Conservation (phyloP, 2,888 invertebrate species). For the Sturmia bella region DNA sequence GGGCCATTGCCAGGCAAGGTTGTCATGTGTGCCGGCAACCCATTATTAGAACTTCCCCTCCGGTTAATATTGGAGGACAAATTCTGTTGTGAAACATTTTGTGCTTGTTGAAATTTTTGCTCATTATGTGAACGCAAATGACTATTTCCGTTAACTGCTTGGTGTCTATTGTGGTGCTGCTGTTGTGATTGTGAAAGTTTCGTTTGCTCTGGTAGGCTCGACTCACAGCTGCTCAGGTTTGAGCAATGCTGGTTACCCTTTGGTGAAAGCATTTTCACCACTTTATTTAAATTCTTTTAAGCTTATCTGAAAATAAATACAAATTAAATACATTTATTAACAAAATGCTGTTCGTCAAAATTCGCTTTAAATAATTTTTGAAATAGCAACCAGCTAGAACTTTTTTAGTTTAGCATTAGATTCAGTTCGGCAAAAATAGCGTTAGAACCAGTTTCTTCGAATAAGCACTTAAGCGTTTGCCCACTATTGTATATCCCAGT, state of each 20-base stretch:
- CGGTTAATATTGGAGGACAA: constrained; percentile 43
- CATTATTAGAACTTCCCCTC: constrained; percentile 56
- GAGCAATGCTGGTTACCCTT: constrained; percentile 59
- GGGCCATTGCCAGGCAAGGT: constrained; percentile 35
- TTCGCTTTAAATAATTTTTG: no score
- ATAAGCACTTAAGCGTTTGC: no score
- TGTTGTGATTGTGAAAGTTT: constrained; percentile 36
- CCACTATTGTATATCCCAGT: no score
- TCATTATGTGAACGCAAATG: constrained; percentile 52
- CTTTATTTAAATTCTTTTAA: background rate
- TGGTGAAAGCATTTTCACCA: constrained; percentile 58
- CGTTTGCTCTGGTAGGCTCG: constrained; percentile 45
- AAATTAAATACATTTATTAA: background rate
- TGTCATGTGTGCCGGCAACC: constrained; percentile 49
- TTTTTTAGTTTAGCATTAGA: no score
- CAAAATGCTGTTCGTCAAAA: background rate
- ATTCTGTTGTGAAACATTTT: constrained; percentile 50
- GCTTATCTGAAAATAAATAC: background rate
- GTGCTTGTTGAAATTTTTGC: constrained; percentile 58
- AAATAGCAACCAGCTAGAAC: no score
- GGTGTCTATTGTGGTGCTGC: constrained; percentile 39
- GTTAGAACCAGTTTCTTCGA: no score
- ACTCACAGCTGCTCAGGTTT: constrained; percentile 57
- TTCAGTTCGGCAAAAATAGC: no score
- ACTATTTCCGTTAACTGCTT: constrained; percentile 27